Evolutionary conservation across 1,140 invertebrate species (phyloP), one percentile per base, ranked within the genome.

Genomic region (Nixonia krombeini): DNA sequence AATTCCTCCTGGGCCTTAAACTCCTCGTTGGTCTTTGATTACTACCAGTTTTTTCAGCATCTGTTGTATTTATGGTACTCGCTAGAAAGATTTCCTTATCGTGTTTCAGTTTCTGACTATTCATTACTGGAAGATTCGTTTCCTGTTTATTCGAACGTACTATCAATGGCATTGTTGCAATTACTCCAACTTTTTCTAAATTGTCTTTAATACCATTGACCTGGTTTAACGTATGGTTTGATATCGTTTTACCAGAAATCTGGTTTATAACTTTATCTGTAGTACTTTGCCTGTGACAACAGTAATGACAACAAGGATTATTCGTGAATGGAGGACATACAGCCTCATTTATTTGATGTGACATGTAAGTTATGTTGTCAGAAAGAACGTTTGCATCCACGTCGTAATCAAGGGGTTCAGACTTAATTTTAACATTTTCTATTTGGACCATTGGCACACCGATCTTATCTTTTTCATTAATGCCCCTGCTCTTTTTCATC

Each of bases 391-490:
- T 5, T 2, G 69, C 62, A 10, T 76, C 71, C 4, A 70, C 52
- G 4, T 79, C 78, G 7, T 74, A 69, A 29, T 83, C 76, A 1
- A 63, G 56, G 0, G 72, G 76, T 31, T 82, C 79, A 4, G 70
- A 40, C 61, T 83, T 83, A 1, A 82, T 76, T 49, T 80, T 82
- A 9, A 81, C 59, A 16, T 72, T 78, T 16, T 74, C 73, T 52
- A 84, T 79, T 0, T 82, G 79, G 10, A 84, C 81, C 82, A 84
- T 83, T 4, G 82, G 81, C 21, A 71, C 66, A 2, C 63, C 49
- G 35, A 71, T 64, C 57, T 68, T 70, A 26, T 79, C 66, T 15
- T 41, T n/a, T 70, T 38, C 49, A 13, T 16, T 18, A 6, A 8
- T 2, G 13, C 2, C 15, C 10, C 37, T 71, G 7, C 68, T 67